phyloP scores from a whole-genome alignment of 2,797 vertebrate genomes.

The Microctenopoma lineatum region DNA sequence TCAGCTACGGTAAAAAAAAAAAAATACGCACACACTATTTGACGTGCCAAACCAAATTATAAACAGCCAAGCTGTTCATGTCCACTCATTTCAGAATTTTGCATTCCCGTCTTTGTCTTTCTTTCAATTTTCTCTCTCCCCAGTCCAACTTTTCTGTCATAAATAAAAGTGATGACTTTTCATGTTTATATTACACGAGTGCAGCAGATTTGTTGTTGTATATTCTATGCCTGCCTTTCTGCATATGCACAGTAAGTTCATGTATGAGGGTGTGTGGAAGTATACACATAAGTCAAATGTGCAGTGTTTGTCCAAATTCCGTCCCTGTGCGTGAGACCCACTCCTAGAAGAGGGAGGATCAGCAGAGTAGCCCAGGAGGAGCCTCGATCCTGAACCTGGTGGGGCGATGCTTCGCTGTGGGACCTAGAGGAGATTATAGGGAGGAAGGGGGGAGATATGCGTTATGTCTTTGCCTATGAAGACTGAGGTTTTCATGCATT shows the following conservation, averaged over 20 bases:
- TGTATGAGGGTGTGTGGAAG: conserved; percentile 35
- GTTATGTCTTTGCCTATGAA: conserved; percentile 67
- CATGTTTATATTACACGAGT: conserved; percentile 48
- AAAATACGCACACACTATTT: conserved; percentile 7
- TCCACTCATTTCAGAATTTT: conserved; percentile 22
- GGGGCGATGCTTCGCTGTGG: conserved; percentile 52
- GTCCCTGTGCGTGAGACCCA: conserved; percentile 52
- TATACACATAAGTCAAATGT: conserved; percentile 48
- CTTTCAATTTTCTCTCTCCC: conserved; percentile 3
- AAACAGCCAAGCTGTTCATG: background rate
- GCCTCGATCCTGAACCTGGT: conserved; percentile 39
- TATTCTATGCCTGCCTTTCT: conserved; percentile 35
- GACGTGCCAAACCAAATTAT: background rate
- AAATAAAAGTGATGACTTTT: conserved; percentile 27
- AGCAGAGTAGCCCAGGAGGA: conserved; percentile 51
- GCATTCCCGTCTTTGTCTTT: conserved; percentile 17
- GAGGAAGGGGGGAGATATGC: conserved; percentile 26
- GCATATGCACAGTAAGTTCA: conserved; percentile 31
- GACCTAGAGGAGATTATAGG: conserved; percentile 43
- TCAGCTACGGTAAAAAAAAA: conserved; percentile 35
- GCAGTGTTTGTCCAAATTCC: conserved; percentile 66
- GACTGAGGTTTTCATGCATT: conserved; percentile 40
- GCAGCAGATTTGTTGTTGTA: conserved; percentile 47
- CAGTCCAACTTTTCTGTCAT: conserved; percentile 20
- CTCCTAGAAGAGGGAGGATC: conserved; percentile 41